These are phyloP conservation scores for Loriculus beryllinus DNA, from an alignment of 2,797 vertebrate genomes.

Conservation along the genomic window DNA sequence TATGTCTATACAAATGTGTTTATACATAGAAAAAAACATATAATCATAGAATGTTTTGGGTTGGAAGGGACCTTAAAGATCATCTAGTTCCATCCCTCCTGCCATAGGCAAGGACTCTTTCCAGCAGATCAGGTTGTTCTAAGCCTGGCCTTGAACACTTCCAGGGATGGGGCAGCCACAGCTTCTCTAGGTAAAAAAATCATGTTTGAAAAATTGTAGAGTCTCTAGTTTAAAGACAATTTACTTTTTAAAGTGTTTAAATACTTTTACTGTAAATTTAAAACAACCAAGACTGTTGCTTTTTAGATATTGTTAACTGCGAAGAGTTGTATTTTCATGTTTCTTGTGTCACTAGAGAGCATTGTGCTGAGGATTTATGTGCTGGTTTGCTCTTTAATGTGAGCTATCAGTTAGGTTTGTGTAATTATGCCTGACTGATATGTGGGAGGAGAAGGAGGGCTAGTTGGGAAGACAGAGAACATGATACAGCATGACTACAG, in stretches of 20 bases:
- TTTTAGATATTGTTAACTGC: background rate
- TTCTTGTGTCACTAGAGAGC: background rate
- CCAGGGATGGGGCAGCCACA: background rate
- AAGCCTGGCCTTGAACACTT: background rate
- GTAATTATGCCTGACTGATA: background rate
- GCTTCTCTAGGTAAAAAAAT: background rate
- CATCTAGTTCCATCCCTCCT: background rate
- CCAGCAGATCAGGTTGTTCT: background rate
- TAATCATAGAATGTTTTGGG: background rate
- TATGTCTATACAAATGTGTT: background rate
- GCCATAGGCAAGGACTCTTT: background rate
- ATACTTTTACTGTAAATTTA: background rate
- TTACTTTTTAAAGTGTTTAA: background rate
- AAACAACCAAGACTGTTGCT: background rate
- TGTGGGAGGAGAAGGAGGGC: background rate
- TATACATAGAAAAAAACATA: background rate
- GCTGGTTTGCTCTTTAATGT: background rate
- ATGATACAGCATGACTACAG: accelerated
- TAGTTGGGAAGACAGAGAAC: background rate
- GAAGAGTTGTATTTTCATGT: background rate
- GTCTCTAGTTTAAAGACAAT: background rate
- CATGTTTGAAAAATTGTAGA: background rate
- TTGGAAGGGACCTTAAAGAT: background rate
- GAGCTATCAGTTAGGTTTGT: background rate
- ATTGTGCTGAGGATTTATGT: background rate